These are phyloP conservation scores for Tenrec ecaudatus DNA, from an alignment of 2,113 vertebrate genomes.

Conservation along the genomic window DNA sequence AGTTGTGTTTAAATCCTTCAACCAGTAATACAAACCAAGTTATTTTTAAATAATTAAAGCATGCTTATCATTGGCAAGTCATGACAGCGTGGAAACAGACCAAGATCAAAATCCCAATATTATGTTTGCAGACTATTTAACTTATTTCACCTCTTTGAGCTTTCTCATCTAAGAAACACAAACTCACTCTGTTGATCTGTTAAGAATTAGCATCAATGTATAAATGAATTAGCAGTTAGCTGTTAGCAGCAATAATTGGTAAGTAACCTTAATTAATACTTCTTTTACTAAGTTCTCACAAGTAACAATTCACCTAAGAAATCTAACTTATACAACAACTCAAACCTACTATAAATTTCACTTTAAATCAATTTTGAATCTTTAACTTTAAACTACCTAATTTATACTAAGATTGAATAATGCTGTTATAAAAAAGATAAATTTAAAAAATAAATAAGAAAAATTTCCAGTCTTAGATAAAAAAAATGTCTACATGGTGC, in stretches of 20 bases:
- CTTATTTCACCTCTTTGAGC: conserved; percentile 16
- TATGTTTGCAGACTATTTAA: conserved; percentile 54
- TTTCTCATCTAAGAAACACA: conserved; percentile 29
- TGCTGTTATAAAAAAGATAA: no score
- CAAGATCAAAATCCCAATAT: conserved; percentile 39
- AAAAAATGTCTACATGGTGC: no score
- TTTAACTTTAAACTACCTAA: conserved; percentile 7
- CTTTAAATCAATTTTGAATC: conserved; percentile 39
- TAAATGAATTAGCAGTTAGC: conserved; percentile 19
- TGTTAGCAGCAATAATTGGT: background rate
- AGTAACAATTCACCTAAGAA: conserved; percentile 29
- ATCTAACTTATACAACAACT: background rate
- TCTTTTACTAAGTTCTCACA: conserved; percentile 23
- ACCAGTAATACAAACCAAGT: conserved; percentile 48
- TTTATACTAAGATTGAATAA: no score
- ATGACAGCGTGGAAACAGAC: conserved; percentile 23
- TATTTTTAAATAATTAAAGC: conserved; percentile 65
- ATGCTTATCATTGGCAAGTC: conserved; percentile 41
- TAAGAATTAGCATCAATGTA: conserved; percentile 43
- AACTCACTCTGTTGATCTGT: conserved; percentile 36
- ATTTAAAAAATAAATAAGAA: no score
- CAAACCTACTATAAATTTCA: background rate
- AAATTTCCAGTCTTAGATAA: no score
- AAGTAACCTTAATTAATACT: background rate
- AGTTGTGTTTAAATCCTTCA: conserved; percentile 58